These are phyloP conservation scores for Xyliphius kryptos DNA, from an alignment of 2,113 vertebrate species.

Conservation along the genomic window DNA sequence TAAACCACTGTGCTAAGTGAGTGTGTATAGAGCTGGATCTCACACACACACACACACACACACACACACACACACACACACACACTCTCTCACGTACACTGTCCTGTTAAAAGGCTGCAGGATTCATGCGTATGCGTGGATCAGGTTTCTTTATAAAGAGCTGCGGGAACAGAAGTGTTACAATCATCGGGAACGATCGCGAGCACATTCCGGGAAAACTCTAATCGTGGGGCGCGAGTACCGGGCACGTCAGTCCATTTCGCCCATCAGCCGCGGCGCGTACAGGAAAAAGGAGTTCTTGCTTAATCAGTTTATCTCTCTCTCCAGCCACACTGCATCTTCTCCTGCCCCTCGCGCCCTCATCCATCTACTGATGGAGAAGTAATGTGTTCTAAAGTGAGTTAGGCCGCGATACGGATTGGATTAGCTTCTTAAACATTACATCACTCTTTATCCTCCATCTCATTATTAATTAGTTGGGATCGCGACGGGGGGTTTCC, in stretches of 20 bases:
- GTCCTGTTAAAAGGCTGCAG: slow-evolving; percentile 67
- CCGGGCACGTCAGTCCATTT: slow-evolving; percentile 54
- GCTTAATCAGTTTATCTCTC: slow-evolving; percentile 61
- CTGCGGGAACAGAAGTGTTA: slow-evolving; percentile 67
- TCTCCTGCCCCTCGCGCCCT: slow-evolving; percentile 23
- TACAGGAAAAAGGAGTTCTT: slow-evolving; percentile 64
- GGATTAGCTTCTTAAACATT: slow-evolving; percentile 50
- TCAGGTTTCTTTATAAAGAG: slow-evolving; percentile 71
- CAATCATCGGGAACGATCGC: slow-evolving; percentile 69
- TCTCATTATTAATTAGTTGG: slow-evolving; percentile 48
- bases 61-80: slow-evolving; percentile 36
- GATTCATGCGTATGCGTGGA: slow-evolving; percentile 45
- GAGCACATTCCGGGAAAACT: slow-evolving; percentile 67
- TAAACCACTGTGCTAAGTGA: neutral
- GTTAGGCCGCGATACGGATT: slow-evolving; percentile 44
- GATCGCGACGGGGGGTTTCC: slow-evolving; percentile 20
- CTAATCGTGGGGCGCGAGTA: slow-evolving; percentile 53
- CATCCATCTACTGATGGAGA: slow-evolving; percentile 42
- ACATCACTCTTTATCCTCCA: slow-evolving; percentile 51
- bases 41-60: slow-evolving; percentile 41
- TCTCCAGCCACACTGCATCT: slow-evolving; percentile 44
- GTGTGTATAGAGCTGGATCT: neutral
- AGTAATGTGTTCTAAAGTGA: slow-evolving; percentile 54
- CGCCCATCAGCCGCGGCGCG: slow-evolving; percentile 49
- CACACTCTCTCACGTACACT: slow-evolving; percentile 34